Evolutionary conservation across 1,140 invertebrate genomes (phyloP), one percentile per base, ranked within the genome.

Genomic region (Chionoecetes opilio): DNA sequence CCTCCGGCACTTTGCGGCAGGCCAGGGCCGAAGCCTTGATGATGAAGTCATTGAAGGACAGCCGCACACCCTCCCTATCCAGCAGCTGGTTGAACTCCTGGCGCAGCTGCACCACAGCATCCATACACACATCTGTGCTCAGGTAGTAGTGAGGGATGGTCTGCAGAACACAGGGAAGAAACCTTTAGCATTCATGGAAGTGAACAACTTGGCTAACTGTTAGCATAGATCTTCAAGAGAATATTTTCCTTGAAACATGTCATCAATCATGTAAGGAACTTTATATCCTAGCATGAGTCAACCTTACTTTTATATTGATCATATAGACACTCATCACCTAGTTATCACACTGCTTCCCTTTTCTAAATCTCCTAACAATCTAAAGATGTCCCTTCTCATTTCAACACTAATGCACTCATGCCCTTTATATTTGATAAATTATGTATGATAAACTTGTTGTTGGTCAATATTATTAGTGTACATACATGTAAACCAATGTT

Each of bases 131-230:
- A 94, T 99, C 99, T 38, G 98, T 97, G 0, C 98, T 98, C 0
- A 99, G 97, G 97, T 99, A 99, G 97, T 99, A 99, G 97, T 99
- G 99, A 35, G 99, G 99, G 97, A 99, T 99, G 38, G 97, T 98
- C 96, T 98, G 75, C 6, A 21, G 38, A 53, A 35, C 97, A n/a
- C 95, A 96, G 17, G 63, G 75, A 31, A n/a, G 2, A 46, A 46
- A 0, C 14, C 11, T 41, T 41, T 46, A 9, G 14, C 35, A 90
- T 31, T 90, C 14, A 53, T 38, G 41, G 29, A 53, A 46, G 6
- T 17, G n/a, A 26, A 9, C 11, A 90, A 53, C 2, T 53, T 32
- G 14, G 3, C 84, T 86, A 35, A 31, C 84, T 34, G 32, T 11
- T 37, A 29, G 5, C 84, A 32, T 2, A 86, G 29, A 17, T 38